Conservation (phyloP, 2,797 vertebrate species). For the Acanthis flammea region DNA sequence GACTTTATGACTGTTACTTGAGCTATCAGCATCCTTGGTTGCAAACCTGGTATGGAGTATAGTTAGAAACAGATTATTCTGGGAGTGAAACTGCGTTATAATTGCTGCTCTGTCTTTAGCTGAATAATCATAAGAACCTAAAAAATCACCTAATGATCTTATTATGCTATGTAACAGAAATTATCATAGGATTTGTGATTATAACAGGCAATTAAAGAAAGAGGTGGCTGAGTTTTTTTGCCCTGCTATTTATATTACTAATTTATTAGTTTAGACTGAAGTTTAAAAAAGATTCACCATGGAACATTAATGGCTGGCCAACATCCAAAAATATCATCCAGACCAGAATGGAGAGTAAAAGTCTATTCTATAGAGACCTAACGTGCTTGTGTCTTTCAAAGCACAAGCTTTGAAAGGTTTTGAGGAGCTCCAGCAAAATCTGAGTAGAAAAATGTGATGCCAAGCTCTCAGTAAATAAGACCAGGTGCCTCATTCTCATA, state of each 20-base stretch:
- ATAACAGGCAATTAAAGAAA: neutral
- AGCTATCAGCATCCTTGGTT: neutral
- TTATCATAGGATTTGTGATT: neutral
- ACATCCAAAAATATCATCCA: neutral
- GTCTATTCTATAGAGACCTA: neutral
- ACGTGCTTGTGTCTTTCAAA: neutral
- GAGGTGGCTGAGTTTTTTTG: rapidly evolving
- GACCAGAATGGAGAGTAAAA: neutral
- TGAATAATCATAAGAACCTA: neutral
- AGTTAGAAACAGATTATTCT: neutral
- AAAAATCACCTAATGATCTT: neutral
- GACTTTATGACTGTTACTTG: neutral
- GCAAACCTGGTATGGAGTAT: neutral
- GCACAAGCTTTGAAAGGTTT: neutral
- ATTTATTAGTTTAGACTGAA: neutral
- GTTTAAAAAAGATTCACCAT: neutral
- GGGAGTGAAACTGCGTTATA: neutral
- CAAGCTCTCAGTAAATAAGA: neutral
- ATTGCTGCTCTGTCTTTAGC: neutral
- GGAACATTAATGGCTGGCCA: neutral
- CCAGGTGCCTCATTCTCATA: neutral
- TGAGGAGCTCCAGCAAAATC: neutral
- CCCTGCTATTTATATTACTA: neutral
- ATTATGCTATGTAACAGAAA: neutral
- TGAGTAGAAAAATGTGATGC: neutral